Conservation (phyloP, 2,113 vertebrate species). For the Catharus minimus region DNA sequence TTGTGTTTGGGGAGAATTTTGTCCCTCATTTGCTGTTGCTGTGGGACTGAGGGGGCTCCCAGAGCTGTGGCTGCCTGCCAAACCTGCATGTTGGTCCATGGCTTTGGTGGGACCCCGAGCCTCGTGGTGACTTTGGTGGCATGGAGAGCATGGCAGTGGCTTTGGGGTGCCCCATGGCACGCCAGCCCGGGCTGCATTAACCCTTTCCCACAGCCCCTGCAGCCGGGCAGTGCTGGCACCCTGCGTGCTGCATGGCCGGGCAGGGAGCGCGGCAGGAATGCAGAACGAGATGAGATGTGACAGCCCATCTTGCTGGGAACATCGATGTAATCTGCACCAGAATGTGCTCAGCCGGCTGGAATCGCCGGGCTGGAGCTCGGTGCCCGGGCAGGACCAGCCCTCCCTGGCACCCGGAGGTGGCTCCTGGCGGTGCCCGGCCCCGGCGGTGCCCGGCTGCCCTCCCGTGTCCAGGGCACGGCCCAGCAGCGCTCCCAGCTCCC, state of each 20-base stretch:
- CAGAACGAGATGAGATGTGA: neutral
- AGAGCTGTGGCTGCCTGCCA: neutral
- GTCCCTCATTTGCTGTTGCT: neutral
- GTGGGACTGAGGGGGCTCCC: neutral
- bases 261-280: neutral
- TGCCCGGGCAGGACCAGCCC: neutral
- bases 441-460: neutral
- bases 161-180: neutral
- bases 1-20: neutral
- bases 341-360: slow-evolving; percentile 22
- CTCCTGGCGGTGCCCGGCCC: neutral
- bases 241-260: fast-evolving
- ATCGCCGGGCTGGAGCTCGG: neutral
- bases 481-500: fast-evolving
- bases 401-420: neutral
- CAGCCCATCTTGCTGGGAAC: slow-evolving; percentile 28
- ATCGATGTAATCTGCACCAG: neutral
- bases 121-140: neutral
- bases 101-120: neutral
- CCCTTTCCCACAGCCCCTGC: neutral
- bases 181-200: fast-evolving
- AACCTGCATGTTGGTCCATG: neutral
- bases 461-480: neutral
- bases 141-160: fast-evolving
- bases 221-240: neutral